Conservation (phyloP, 2,113 vertebrate genomes). For the Silurus glanis region DNA sequence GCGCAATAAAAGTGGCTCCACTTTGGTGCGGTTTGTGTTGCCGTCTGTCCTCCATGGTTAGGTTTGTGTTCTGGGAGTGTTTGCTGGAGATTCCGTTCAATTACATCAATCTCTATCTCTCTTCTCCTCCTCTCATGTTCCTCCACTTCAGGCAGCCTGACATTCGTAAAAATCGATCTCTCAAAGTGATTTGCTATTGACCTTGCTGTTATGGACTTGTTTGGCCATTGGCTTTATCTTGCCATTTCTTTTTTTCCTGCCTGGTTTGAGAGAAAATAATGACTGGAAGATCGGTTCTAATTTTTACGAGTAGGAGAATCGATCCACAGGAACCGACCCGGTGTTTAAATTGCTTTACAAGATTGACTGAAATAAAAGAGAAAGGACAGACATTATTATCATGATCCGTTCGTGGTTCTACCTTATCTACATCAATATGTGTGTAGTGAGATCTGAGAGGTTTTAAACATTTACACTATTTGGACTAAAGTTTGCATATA, state of each 20-base stretch:
- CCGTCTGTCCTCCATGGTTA: constrained; percentile 20
- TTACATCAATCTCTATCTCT: constrained; percentile 41
- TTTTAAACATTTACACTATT: not conserved
- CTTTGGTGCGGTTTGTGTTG: not conserved
- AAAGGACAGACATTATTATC: not conserved
- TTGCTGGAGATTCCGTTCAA: constrained; percentile 41
- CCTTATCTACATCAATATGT: not conserved
- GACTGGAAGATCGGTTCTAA: constrained; percentile 45
- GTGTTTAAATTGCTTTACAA: constrained; percentile 35
- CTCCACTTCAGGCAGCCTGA: constrained; percentile 54
- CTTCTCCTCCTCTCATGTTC: constrained; percentile 33
- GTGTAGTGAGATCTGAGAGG: not conserved
- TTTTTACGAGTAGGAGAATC: constrained; percentile 50
- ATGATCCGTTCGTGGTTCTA: not conserved
- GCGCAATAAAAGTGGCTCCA: not conserved
- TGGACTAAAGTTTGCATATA: too few species aligned
- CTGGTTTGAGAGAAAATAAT: constrained; percentile 58
- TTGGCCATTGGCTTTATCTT: constrained; percentile 47
- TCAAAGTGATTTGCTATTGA: constrained; percentile 67
- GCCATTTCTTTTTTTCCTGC: constrained; percentile 36
- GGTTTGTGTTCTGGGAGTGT: constrained; percentile 9
- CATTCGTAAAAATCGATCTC: constrained; percentile 58
- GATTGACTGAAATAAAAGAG: not conserved
- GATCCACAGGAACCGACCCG: constrained; percentile 34
- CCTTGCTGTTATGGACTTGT: constrained; percentile 63